Evolutionary conservation across 1,140 invertebrate species (phyloP), one percentile per base, ranked within the genome.

Genomic region (Bicyclus anynana): DNA sequence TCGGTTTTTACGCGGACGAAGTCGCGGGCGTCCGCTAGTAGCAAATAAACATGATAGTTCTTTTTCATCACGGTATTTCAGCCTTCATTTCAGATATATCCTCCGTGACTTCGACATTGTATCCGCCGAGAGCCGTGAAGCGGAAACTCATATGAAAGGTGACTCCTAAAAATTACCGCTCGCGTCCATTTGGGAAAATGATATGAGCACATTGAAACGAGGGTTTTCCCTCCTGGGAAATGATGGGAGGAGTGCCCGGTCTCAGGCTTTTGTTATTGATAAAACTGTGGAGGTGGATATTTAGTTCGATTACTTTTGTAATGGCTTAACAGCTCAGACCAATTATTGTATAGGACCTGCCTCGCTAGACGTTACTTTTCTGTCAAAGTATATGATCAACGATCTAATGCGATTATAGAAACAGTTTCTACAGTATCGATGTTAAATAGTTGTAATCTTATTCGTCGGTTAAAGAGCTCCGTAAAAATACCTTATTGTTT

Each of bases 101-200:
- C 17, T 10, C 13, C 18, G 40, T 44, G 17, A 47, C 44, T 26
- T 9, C 12, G 44, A 14, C 9, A 47, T 47, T 47, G 44, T 47
- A 20, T 26, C 21, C 21, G 44, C 4, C 44, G 44, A 47, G n/a
- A 26, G 44, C 44, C 13, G 21, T 47, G 21, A 16, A 47, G 44
- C 44, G 44, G 44, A 47, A 47, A 47, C 6, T 47, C 21, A 10
- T 47, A 47, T 47, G 44, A 26, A 47, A 47, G 44, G 44, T 47
- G 44, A 47, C 44, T 47, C 44, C 44, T 20, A 47, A 47, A 47
- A 47, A 47, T 47, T 47, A 47, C 44, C 44, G 23, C 44, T 16
- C 5, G 44, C 44, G 44, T 47, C 44, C 44, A 47, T 47, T 47
- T 47, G 23, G 44, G 44, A 47, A 47, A 47, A 47, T 27, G 44